These are phyloP conservation scores for Caenorhabditis sp. DNA, from an alignment of 2,888 invertebrate species.

Conservation along the genomic window DNA sequence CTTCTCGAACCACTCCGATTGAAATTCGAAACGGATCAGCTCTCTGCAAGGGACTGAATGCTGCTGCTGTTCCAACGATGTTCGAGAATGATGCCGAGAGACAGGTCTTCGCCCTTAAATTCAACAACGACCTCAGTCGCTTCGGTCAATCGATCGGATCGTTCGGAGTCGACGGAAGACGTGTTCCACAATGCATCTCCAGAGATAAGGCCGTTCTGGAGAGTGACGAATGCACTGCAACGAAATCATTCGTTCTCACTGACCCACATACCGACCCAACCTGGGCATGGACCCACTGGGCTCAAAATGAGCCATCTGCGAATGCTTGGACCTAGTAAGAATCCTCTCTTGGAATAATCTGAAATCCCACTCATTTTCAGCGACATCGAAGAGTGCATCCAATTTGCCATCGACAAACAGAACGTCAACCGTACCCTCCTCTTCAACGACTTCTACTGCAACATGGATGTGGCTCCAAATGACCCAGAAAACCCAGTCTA, in stretches of 20 bases:
- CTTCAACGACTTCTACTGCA: conserved; percentile 48
- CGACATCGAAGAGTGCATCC: conserved; percentile 48
- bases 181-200: neutral
- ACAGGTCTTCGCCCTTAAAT: too few species aligned
- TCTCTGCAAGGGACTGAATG: neutral
- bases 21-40: neutral
- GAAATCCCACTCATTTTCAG: conserved; percentile 18
- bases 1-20: conserved; percentile 19
- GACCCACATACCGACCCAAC: conserved; percentile 16
- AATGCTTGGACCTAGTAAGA: conserved; percentile 45
- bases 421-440: neutral
- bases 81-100: conserved; percentile 2
- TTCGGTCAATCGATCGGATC: conserved; percentile 6
- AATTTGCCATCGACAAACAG: neutral
- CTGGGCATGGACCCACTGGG: conserved; percentile 24
- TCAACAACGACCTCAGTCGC: too few species aligned
- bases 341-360: neutral
- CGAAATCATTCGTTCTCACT: neutral
- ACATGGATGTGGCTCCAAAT: conserved; percentile 27
- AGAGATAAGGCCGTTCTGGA: conserved; percentile 19
- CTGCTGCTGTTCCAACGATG: conserved; percentile 13
- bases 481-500: conserved; percentile 25
- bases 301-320: conserved; percentile 25
- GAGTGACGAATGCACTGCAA: conserved; percentile 7
- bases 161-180: conserved; percentile 39